Conservation (phyloP, 2,113 vertebrate genomes). For the Gadus chalcogrammus region DNA sequence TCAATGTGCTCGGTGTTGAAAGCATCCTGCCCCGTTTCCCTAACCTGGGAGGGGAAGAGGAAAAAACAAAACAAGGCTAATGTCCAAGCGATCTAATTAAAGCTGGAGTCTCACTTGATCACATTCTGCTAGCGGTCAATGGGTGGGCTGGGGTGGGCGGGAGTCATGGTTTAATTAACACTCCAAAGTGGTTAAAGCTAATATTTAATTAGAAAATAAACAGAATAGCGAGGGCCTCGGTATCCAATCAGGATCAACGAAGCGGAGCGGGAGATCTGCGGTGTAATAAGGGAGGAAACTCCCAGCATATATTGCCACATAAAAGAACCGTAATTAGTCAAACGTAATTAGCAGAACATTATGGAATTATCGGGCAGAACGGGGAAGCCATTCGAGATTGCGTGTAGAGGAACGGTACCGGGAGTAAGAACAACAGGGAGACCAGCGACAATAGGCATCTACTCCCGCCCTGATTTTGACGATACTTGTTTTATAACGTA, state of each 20-base stretch:
- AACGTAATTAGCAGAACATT: conserved; percentile 76
- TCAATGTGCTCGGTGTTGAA: conserved; percentile 67
- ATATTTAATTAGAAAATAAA: conserved; percentile 77
- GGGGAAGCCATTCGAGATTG: conserved; percentile 69
- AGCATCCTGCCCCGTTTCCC: conserved; percentile 65
- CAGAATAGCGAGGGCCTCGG: conserved; percentile 60
- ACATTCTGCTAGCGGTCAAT: conserved; percentile 65
- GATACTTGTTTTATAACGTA: conserved; percentile 10
- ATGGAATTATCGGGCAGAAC: conserved; percentile 62
- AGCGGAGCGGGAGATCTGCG: conserved; percentile 54
- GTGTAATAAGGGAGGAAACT: conserved; percentile 59
- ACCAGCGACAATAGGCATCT: conserved; percentile 45
- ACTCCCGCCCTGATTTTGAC: conserved; percentile 21
- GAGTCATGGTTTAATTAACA: conserved; percentile 66
- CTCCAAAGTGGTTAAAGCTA: conserved; percentile 65
- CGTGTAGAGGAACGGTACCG: conserved; percentile 46
- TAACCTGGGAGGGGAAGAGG: conserved; percentile 31
- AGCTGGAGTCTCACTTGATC: conserved; percentile 69
- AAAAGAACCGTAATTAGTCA: conserved; percentile 74
- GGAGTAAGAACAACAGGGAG: conserved; percentile 35
- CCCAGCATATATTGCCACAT: conserved; percentile 62
- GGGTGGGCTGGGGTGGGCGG: conserved; percentile 30
- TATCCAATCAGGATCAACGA: conserved; percentile 65
- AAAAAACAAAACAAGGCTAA: conserved; percentile 31
- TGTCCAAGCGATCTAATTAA: conserved; percentile 70